phyloP scores from a whole-genome alignment of 1,140 invertebrate species.

The Phymastichus coffea region DNA sequence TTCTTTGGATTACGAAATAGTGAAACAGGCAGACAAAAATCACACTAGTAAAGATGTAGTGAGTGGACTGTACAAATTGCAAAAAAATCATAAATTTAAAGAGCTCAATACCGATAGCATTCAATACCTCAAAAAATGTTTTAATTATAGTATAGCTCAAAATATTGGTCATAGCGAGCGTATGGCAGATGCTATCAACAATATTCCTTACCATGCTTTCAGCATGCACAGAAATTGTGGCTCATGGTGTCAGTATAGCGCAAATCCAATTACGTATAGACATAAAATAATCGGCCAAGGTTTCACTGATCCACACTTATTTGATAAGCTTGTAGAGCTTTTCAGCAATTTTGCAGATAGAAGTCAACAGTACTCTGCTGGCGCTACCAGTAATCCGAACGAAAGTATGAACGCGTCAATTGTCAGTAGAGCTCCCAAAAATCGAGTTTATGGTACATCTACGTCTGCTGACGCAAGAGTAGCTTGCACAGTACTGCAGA shows the following conservation, averaged over 20 bases:
- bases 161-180: no score
- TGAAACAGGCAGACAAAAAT: slow-evolving; percentile 11
- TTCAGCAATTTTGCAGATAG: slow-evolving; percentile 16
- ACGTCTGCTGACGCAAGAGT: slow-evolving; percentile 4
- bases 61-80: background rate
- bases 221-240: no score
- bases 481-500: slow-evolving; percentile 21
- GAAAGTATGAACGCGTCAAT: slow-evolving; percentile 25
- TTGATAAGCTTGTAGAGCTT: slow-evolving; percentile 18
- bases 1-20: slow-evolving; percentile 1
- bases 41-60: background rate
- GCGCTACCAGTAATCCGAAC: slow-evolving; percentile 23
- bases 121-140: no score
- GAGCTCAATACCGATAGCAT: no score
- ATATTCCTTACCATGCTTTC: no score
- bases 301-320: slow-evolving; percentile 19
- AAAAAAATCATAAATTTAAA: no score
- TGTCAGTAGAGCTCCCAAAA: slow-evolving; percentile 27
- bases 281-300: no score
- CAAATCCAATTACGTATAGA: slow-evolving; percentile 8
- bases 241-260: slow-evolving; percentile 19
- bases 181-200: no score
- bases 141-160: no score
- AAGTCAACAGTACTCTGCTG: slow-evolving; percentile 3
- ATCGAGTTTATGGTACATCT: slow-evolving; percentile 18